Conservation (phyloP, 2,113 vertebrate genomes). For the Antechinus stuartii region DNA sequence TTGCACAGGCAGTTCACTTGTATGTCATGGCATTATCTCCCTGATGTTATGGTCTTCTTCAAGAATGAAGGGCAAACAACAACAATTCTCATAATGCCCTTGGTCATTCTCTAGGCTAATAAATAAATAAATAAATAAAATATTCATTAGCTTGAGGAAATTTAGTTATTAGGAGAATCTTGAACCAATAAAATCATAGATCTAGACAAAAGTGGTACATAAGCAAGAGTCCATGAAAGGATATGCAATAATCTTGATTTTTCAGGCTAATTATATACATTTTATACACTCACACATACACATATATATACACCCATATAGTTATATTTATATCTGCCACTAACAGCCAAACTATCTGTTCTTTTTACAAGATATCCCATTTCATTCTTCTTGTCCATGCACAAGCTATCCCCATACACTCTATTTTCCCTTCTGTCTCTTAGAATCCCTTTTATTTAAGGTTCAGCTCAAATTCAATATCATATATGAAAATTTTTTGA, state of each 20-base stretch:
- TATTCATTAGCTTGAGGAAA: background rate
- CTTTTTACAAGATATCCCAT: background rate
- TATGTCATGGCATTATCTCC: too few species aligned
- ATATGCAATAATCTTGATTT: background rate
- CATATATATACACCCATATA: too few species aligned
- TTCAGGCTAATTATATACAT: background rate
- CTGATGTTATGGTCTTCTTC: too few species aligned
- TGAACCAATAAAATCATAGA: background rate
- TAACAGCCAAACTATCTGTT: background rate
- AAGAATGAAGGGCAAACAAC: too few species aligned
- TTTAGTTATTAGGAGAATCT: background rate
- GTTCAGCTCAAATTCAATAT: background rate
- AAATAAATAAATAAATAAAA: background rate
- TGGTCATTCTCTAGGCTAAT: background rate
- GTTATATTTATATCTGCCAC: too few species aligned
- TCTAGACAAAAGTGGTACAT: background rate
- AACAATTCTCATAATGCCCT: background rate
- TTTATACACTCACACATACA: background rate
- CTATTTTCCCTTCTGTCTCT: background rate
- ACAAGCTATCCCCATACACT: background rate
- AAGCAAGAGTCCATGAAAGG: background rate
- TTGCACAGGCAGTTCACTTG: too few species aligned
- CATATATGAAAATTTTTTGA: background rate
- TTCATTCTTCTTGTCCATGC: background rate
- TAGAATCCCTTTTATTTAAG: too few species aligned